Percentiles rank a stretch among this genome's conserved stretches.
Conservation (phyloP, 2,113 vertebrate genomes). For the Tretioscincus oriximinensis region DNA sequence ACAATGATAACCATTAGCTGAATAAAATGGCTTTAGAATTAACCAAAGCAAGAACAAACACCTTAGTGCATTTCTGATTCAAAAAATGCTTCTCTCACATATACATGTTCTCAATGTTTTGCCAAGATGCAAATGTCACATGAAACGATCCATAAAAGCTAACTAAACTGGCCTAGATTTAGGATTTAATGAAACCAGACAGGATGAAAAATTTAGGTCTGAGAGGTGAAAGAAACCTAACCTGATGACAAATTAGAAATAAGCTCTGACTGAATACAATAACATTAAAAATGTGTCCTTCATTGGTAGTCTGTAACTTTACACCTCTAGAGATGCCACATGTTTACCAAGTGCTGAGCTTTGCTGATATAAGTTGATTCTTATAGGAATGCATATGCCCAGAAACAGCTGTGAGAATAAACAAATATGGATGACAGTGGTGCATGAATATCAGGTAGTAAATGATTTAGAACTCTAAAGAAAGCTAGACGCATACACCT, state of each 20-base stretch:
- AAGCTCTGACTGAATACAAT: conserved; percentile 54
- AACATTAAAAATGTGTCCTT: not conserved
- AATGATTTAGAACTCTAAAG: not conserved
- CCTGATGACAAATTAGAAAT: conserved; percentile 55
- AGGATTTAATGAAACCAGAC: conserved; percentile 58
- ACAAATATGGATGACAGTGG: not conserved
- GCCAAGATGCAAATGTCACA: conserved; percentile 63
- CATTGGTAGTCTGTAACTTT: not conserved
- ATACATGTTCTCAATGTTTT: conserved; percentile 62
- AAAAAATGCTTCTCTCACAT: conserved; percentile 71
- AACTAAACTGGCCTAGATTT: conserved; percentile 51
- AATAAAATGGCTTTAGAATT: conserved; percentile 67
- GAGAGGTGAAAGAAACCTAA: conserved; percentile 16
- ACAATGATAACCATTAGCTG: not conserved
- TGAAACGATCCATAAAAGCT: conserved; percentile 65
- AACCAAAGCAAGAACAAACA: conserved; percentile 56
- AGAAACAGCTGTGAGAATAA: not conserved
- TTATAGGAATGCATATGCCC: conserved; percentile 11
- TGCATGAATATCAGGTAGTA: not conserved
- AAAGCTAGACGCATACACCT: not conserved
- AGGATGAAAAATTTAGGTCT: conserved; percentile 38
- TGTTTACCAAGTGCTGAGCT: conserved; percentile 45
- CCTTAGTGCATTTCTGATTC: conserved; percentile 71
- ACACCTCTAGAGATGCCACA: conserved; percentile 44
- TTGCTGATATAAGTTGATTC: conserved; percentile 44